Conservation (phyloP, 2,113 vertebrate genomes). For the Paralichthys olivaceus region DNA sequence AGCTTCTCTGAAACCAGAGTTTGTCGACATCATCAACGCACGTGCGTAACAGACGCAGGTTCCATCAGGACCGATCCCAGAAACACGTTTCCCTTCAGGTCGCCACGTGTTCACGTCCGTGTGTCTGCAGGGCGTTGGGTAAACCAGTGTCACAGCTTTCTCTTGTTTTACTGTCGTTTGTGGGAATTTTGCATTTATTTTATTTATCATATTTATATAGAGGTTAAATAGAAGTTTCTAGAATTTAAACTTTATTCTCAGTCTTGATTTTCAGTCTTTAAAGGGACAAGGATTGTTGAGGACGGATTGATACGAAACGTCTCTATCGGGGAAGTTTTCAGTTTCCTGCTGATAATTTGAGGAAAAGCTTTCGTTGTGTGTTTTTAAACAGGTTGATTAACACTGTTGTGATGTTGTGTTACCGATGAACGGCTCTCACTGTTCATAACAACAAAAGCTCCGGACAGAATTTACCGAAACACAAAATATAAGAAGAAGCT, state of each 20-base stretch:
- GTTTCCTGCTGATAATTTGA: too few species aligned
- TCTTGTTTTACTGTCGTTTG: too few species aligned
- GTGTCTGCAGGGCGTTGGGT: background rate
- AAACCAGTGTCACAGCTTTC: too few species aligned
- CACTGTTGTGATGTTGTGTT: too few species aligned
- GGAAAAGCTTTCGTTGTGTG: too few species aligned
- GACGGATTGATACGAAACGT: too few species aligned
- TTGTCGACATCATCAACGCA: conserved; percentile 93
- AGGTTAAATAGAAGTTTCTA: background rate
- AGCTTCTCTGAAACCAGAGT: conserved; percentile 93
- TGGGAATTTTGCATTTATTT: background rate
- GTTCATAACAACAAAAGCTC: conserved; percentile 3
- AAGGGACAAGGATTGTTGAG: too few species aligned
- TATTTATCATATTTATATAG: background rate
- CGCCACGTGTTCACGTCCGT: background rate
- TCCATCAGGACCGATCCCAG: background rate
- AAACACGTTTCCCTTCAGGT: background rate
- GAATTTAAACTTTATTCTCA: too few species aligned
- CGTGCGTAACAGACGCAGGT: conserved; percentile 54
- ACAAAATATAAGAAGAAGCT: background rate
- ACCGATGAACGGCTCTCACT: too few species aligned
- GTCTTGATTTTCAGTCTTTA: too few species aligned
- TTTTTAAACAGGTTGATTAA: too few species aligned
- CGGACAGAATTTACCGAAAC: conserved; percentile 12
- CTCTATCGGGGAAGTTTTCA: too few species aligned